These are phyloP conservation scores for Clanis bilineata DNA, from an alignment of 2,888 invertebrate species.

Conservation along the genomic window DNA sequence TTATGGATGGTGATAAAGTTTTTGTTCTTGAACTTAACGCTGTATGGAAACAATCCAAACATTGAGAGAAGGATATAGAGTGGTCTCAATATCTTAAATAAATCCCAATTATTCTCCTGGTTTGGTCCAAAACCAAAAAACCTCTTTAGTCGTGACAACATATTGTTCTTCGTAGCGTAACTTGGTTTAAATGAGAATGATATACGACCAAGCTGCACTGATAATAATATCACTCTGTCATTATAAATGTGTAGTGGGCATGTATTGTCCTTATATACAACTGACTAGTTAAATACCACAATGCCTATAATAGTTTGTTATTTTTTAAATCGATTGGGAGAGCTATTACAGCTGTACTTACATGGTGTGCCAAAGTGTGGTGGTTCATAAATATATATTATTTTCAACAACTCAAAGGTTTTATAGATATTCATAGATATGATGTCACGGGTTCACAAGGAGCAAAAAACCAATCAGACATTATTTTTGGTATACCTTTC, in stretches of 20 bases:
- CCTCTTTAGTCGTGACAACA: slow-evolving; percentile 34
- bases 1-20: slow-evolving; percentile 42
- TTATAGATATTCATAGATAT: no score
- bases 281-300: slow-evolving; percentile 32
- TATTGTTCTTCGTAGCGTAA: slow-evolving; percentile 22
- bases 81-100: slow-evolving; percentile 43
- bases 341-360: background rate
- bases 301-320: slow-evolving; percentile 20
- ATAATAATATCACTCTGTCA: slow-evolving; percentile 22
- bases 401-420: no score
- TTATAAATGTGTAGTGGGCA: slow-evolving; percentile 33
- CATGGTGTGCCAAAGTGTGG: no score
- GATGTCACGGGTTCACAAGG: no score
- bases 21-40: slow-evolving; percentile 39
- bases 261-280: slow-evolving; percentile 25
- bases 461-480: no score
- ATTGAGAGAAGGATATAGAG: slow-evolving; percentile 42
- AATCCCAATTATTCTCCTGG: slow-evolving; percentile 21
- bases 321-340: background rate
- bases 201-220: slow-evolving; percentile 20
- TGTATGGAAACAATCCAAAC: slow-evolving; percentile 51
- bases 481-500: no score
- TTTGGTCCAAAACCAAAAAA: slow-evolving; percentile 21
- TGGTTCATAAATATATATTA: no score
- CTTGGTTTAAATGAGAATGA: background rate